Evolutionary conservation across 2,888 invertebrate genomes (phyloP), one percentile per base, ranked within the genome.

Genomic region (Strigamia maritima): DNA sequence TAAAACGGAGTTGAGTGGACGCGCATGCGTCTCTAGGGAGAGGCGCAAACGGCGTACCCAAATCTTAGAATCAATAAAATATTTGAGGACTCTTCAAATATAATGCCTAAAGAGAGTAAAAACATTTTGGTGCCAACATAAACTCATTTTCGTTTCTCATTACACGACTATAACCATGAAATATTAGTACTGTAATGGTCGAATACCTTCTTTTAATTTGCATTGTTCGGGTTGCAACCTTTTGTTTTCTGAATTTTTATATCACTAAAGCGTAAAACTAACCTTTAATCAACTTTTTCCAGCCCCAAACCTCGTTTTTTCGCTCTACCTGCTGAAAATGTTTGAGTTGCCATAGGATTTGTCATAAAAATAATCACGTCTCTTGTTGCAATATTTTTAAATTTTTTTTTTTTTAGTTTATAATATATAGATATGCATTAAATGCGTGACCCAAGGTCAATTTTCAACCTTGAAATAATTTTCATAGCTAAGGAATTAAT

Each of bases 1-100:
- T 54, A 54, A 54, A 54, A 54, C 54, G 54, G 54, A 54, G 54
- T 54, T 54, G 54, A 54, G 54, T 54, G 54, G 54, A 54, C 54
- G 54, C 54, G 54, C 54, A 54, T 54, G 54, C 54, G 54, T 54
- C 54, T 54, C 54, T 54, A 10, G 54, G 54, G 54, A 54, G 54
- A 54, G 54, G 54, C 54, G 54, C 54, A 54, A 54, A 54, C 54
- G 54, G 54, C 54, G 54, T 54, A 54, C 16, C 54, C 54, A 54
- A 54, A 54, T 54, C 54, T 54, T 54, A 54, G 54, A 54, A 54
- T 54, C 54, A 54, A 54, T 54, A 54, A 54, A 54, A 54, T 54
- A 54, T 54, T 54, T 54, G 7, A 16, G 16, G 54, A 4, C 54
- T 16, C 54, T 16, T 16, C 16, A 10, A 6, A 54, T 12, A 54